A percentile compares a stretch with the other conserved stretches of the same genome.
These are phyloP conservation scores for Oryzias melastigma DNA, from an alignment of 2,113 vertebrate species.

Conservation along the genomic window DNA sequence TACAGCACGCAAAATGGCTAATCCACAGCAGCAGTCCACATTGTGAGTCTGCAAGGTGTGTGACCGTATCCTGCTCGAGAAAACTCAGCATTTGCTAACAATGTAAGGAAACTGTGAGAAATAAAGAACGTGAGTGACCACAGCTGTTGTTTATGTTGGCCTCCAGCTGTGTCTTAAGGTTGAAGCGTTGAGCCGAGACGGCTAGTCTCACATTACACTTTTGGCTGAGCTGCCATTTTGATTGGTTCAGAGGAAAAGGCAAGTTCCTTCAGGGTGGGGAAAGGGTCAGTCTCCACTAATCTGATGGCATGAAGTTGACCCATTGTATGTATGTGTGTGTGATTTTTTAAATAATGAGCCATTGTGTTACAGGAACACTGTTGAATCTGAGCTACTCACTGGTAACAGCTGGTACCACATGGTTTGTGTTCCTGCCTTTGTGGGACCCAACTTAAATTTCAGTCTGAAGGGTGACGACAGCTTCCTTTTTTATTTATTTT, in stretches of 20 bases:
- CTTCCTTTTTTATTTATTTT: conserved; percentile 14
- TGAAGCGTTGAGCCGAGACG: conserved; percentile 61
- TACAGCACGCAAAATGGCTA: conserved; percentile 33
- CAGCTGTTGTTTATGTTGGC: conserved; percentile 64
- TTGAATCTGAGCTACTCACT: conserved; percentile 47
- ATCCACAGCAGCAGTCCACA: conserved; percentile 45
- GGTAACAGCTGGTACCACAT: conserved; percentile 63
- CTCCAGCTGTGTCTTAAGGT: conserved; percentile 64
- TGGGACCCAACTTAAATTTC: conserved; percentile 22
- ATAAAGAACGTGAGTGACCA: conserved; percentile 50
- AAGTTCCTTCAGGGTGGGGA: conserved; percentile 64
- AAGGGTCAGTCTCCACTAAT: conserved; percentile 69
- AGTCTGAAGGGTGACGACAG: conserved; percentile 11
- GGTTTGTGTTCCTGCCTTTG: conserved; percentile 28
- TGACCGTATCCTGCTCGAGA: conserved; percentile 20
- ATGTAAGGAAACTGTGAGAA: conserved; percentile 32
- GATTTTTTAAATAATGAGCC: conserved; percentile 70
- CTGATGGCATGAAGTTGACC: conserved; percentile 59
- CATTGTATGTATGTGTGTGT: conserved; percentile 57
- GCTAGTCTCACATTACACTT: conserved; percentile 76
- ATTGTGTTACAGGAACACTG: conserved; percentile 72
- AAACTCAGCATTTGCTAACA: conserved; percentile 16
- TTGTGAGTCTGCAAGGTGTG: conserved; percentile 28
- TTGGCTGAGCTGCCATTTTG: conserved; percentile 54
- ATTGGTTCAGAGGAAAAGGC: conserved; percentile 66